Evolutionary conservation across 1,140 invertebrate genomes (phyloP).

Genomic region (Caenorhabditis remanei): DNA sequence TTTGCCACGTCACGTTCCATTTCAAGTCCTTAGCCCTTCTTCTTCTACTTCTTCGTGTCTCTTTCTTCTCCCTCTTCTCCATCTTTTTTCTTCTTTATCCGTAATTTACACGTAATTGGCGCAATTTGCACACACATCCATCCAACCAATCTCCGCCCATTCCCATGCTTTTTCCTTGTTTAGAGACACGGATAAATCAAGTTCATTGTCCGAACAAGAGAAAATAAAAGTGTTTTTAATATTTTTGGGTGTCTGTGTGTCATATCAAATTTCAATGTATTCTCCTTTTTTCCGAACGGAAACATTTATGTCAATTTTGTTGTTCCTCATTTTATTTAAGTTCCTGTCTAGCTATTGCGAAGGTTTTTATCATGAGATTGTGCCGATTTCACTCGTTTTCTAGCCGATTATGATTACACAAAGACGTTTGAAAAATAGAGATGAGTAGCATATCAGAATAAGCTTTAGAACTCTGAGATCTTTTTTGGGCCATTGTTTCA

Average conservation of each 20-base stretch:
- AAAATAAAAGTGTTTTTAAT: neutral
- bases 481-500: neutral
- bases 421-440: constrained; percentile 2
- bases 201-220: constrained; percentile 7
- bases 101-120: constrained; percentile 46
- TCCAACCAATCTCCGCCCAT: neutral
- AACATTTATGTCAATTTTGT: neutral
- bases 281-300: neutral
- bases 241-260: neutral
- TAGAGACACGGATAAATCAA: neutral
- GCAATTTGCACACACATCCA: constrained; percentile 26
- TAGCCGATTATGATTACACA: neutral
- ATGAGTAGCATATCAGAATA: neutral
- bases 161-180: neutral
- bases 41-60: neutral
- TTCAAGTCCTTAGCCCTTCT: neutral
- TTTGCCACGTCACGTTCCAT: constrained; percentile 44
- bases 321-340: neutral
- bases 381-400: neutral
- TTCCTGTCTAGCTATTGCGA: neutral
- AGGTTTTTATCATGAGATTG: neutral
- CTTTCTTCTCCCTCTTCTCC: neutral
- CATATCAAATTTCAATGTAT: neutral
- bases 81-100: neutral
- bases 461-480: neutral